These are phyloP conservation scores for Tyria jacobaeae DNA, from an alignment of 2,888 invertebrate genomes.

Conservation along the genomic window DNA sequence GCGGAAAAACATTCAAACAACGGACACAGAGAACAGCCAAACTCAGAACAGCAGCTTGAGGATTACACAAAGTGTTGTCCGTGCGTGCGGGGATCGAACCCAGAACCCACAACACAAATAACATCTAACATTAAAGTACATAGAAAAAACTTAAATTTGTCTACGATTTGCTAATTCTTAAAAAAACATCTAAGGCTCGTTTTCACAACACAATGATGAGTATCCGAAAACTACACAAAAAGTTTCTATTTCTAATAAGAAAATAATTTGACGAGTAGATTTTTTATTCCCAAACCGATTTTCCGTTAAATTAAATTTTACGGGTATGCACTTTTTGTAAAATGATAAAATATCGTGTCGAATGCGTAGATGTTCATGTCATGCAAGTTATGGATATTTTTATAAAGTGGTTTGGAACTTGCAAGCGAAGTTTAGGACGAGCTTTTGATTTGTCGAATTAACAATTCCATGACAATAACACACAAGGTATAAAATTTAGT, in stretches of 20 bases:
- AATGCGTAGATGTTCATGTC: constrained; percentile 36
- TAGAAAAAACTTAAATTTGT: too few relatives aligned
- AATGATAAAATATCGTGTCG: constrained; percentile 31
- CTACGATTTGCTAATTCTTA: background rate
- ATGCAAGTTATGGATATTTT: constrained; percentile 28
- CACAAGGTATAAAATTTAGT: too few relatives aligned
- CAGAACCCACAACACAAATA: too few relatives aligned
- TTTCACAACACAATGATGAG: background rate
- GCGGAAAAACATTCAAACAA: too few relatives aligned
- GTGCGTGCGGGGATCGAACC: too few relatives aligned
- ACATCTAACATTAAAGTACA: too few relatives aligned
- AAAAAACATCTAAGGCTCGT: background rate
- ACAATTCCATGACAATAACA: too few relatives aligned
- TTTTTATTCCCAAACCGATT: constrained; percentile 36
- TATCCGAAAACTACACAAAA: constrained; percentile 2
- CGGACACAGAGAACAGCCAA: too few relatives aligned
- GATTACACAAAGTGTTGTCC: too few relatives aligned
- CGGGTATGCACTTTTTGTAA: constrained; percentile 38
- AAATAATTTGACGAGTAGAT: constrained; percentile 31
- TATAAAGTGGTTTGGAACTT: constrained; percentile 21
- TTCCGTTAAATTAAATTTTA: constrained; percentile 47
- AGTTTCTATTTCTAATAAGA: constrained; percentile 19
- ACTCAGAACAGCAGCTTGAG: too few relatives aligned
- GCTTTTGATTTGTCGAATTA: constrained; percentile 2
- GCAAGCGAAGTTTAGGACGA: constrained; percentile 14